Conservation (phyloP, 2,113 vertebrate species). For the human region GRCh38 chr2:30141501-30142000, state of each 20-base stretch:
- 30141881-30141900: not conserved
- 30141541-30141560: not conserved
- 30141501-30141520: not conserved
- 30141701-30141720: not conserved
- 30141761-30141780: not conserved
- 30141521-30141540: not conserved
- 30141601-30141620: not conserved
- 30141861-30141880: not conserved
- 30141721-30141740: not conserved
- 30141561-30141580: not conserved
- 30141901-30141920: not conserved
- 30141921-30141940: not conserved
- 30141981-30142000: not conserved
- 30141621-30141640: not conserved
- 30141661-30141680: not conserved
- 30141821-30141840: not conserved
- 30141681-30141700: not conserved
- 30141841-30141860: not conserved
- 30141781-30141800: not conserved
- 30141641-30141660: not conserved
- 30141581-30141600: not conserved
- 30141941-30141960: not conserved
- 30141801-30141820: not conserved
- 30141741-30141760: not conserved
- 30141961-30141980: not conserved